Evolutionary conservation across 2,797 vertebrate species (phyloP).

Genomic region (Gymnothorax reevesii): DNA sequence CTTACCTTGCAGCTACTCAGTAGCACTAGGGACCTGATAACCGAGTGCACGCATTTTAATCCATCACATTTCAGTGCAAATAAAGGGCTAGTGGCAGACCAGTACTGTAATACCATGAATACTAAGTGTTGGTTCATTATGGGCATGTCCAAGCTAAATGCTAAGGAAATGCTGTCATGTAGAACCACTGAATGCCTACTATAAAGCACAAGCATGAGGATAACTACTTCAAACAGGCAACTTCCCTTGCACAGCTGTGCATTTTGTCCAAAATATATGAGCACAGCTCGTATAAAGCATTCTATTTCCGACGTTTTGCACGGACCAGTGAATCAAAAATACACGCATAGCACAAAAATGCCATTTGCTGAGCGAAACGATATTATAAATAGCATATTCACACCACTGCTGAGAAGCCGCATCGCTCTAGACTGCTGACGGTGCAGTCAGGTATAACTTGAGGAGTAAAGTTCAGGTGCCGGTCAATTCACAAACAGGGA

Average conservation of each 20-base stretch:
- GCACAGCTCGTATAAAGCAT: neutral
- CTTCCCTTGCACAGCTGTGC: neutral
- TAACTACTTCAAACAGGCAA: neutral
- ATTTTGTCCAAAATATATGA: neutral
- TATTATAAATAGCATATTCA: neutral
- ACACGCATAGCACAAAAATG: neutral
- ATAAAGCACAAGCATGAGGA: neutral
- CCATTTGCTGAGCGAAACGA: neutral
- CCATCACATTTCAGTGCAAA: neutral
- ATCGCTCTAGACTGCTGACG: neutral
- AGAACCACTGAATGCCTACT: neutral
- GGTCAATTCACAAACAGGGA: constrained; percentile 22
- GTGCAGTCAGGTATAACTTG: neutral
- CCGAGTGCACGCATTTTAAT: neutral
- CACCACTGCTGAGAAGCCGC: neutral
- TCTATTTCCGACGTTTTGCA: neutral
- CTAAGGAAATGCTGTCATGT: neutral
- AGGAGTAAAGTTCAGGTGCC: constrained; percentile 21
- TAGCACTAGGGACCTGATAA: neutral
- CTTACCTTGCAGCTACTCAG: neutral
- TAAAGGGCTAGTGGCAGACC: neutral
- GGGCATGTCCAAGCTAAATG: neutral
- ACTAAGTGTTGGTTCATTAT: neutral
- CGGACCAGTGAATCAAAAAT: neutral
- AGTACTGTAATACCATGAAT: neutral